These are phyloP conservation scores for Glossosoma conforme DNA, from an alignment of 1,140 invertebrate genomes.

Conservation along the genomic window DNA sequence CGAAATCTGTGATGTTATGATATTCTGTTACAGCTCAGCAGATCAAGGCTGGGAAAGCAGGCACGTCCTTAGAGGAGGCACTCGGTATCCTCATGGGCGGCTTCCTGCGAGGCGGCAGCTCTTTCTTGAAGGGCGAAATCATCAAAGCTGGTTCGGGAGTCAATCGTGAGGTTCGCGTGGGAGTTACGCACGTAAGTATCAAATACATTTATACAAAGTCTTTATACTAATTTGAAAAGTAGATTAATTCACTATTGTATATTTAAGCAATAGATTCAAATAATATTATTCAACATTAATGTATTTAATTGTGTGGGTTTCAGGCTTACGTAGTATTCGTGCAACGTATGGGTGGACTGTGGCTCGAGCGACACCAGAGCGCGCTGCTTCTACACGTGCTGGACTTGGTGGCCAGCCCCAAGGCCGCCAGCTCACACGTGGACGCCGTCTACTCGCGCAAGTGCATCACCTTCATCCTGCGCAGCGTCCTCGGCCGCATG, in stretches of 20 bases:
- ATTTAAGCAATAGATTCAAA: too few relatives aligned
- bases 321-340: constrained; percentile 93
- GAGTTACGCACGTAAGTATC: constrained; percentile 80
- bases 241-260: too few relatives aligned
- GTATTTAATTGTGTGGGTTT: constrained; percentile 33
- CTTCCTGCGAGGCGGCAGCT: constrained; percentile 89
- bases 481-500: constrained; percentile 86
- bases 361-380: constrained; percentile 90
- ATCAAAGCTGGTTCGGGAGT: constrained; percentile 91
- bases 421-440: constrained; percentile 90
- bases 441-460: constrained; percentile 97
- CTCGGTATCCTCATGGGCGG: constrained; percentile 90
- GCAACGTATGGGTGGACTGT: constrained; percentile 85
- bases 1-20: too few relatives aligned
- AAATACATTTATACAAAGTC: constrained; percentile 10
- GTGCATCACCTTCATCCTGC: constrained; percentile 93
- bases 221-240: too few relatives aligned
- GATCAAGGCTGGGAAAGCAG: constrained; percentile 38
- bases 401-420: constrained; percentile 89
- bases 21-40: constrained; percentile 47
- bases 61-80: constrained; percentile 85
- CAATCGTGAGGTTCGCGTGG: constrained; percentile 92
- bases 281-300: too few relatives aligned
- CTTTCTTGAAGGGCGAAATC: constrained; percentile 94
- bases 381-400: constrained; percentile 83